Percentiles rank a stretch among this genome's conserved stretches.
phyloP scores from a whole-genome alignment of 2,797 vertebrate genomes.

The Pangasius mekongensis region DNA sequence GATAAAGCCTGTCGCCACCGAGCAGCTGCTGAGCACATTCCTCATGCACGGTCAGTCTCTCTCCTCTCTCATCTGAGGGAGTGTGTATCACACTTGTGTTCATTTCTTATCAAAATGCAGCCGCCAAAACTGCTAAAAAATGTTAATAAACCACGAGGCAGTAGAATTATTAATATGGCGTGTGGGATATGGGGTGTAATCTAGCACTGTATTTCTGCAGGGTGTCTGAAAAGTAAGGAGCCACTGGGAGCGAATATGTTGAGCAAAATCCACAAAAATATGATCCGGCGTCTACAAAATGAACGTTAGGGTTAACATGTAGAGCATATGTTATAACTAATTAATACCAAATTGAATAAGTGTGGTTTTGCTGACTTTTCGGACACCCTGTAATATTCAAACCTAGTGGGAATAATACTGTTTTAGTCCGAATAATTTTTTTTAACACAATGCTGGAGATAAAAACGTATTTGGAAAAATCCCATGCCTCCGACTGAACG shows the following conservation, averaged over 20 bases:
- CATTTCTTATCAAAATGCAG: not conserved
- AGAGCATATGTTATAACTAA: not conserved
- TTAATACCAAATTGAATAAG: not conserved
- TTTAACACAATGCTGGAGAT: not conserved
- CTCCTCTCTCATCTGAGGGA: not conserved
- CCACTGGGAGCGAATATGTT: not conserved
- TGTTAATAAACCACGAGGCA: not conserved
- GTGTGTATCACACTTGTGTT: not conserved
- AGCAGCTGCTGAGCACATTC: constrained; percentile 95
- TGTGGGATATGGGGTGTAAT: not conserved
- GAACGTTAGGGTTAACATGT: not conserved
- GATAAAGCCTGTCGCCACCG: constrained; percentile 93
- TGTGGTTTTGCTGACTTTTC: not conserved
- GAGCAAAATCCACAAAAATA: not conserved
- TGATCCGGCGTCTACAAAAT: not conserved
- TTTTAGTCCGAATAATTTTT: not conserved
- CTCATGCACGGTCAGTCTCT: constrained; percentile 84
- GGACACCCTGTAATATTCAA: not conserved
- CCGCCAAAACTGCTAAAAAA: not conserved
- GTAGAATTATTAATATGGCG: no score
- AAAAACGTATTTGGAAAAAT: not conserved
- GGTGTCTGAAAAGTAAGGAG: not conserved
- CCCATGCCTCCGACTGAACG: not conserved
- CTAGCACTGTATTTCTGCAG: not conserved
- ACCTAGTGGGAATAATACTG: not conserved